These are phyloP conservation scores for Ceratosolen solmsi DNA, from an alignment of 1,140 invertebrate species.

Conservation along the genomic window DNA sequence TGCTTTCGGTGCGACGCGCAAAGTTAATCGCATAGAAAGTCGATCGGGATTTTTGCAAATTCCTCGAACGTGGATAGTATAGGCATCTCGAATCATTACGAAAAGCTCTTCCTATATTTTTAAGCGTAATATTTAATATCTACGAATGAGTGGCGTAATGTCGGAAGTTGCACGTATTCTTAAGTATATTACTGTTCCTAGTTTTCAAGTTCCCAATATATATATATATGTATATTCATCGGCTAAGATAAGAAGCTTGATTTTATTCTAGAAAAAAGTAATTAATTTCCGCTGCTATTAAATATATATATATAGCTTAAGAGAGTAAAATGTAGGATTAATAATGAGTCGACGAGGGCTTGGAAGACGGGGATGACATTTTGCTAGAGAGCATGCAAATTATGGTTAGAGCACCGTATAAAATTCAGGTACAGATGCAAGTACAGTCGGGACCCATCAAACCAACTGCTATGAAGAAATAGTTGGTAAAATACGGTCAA, in stretches of 20 bases:
- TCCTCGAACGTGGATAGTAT: too few relatives aligned
- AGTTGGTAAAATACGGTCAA: slow-evolving; percentile 7
- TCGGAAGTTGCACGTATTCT: too few relatives aligned
- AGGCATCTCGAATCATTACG: too few relatives aligned
- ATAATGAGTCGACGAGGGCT: not conserved
- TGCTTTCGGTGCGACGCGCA: too few relatives aligned
- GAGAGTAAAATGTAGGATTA: not conserved
- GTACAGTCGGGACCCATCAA: not conserved
- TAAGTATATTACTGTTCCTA: too few relatives aligned
- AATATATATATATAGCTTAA: slow-evolving; percentile 26
- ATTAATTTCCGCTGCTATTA: not conserved
- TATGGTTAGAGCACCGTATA: slow-evolving; percentile 14
- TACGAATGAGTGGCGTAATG: too few relatives aligned
- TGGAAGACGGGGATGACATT: not conserved
- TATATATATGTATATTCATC: too few relatives aligned
- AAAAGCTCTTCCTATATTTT: too few relatives aligned
- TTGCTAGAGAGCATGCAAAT: not conserved
- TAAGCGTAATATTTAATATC: too few relatives aligned
- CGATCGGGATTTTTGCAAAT: too few relatives aligned
- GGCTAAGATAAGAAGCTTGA: not conserved
- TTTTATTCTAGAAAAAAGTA: slow-evolving; percentile 25
- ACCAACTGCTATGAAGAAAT: slow-evolving; percentile 22
- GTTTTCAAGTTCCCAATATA: too few relatives aligned
- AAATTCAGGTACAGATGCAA: not conserved
- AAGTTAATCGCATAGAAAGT: too few relatives aligned